These are phyloP conservation scores for Anolis carolinensis DNA, from an alignment of 2,113 vertebrate species.

Conservation along the genomic window DNA sequence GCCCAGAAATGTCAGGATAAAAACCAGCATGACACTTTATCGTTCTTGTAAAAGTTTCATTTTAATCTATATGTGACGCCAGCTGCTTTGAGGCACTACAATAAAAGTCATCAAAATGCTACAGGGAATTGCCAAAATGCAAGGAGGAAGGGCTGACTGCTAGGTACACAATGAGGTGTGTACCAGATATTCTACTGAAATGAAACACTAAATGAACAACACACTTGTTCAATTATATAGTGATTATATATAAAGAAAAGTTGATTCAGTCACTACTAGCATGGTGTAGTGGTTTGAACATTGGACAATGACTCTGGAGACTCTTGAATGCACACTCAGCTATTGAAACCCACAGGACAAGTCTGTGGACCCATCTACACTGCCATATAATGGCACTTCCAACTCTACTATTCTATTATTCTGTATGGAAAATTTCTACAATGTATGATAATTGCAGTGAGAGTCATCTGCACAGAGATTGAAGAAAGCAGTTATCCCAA, in stretches of 20 bases:
- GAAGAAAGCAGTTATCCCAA: no score
- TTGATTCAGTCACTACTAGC: no score
- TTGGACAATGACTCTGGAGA: neutral
- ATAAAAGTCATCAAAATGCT: conserved; percentile 58
- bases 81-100: conserved; percentile 60
- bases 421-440: no score
- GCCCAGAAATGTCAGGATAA: conserved; percentile 62
- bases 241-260: neutral
- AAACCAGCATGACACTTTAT: conserved; percentile 63
- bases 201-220: conserved; percentile 41
- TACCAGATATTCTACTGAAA: conserved; percentile 55
- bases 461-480: no score
- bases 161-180: conserved; percentile 56
- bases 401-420: no score
- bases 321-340: no score
- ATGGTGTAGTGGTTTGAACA: neutral
- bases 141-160: conserved; percentile 32
- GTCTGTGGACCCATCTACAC: no score
- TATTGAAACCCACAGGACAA: no score
- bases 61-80: conserved; percentile 51
- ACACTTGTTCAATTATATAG: conserved; percentile 48
- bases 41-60: conserved; percentile 61
- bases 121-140: conserved; percentile 33
- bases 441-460: no score
- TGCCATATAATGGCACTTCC: no score